Conservation (phyloP, 1,140 invertebrate genomes). For the Helicoverpa zea region DNA sequence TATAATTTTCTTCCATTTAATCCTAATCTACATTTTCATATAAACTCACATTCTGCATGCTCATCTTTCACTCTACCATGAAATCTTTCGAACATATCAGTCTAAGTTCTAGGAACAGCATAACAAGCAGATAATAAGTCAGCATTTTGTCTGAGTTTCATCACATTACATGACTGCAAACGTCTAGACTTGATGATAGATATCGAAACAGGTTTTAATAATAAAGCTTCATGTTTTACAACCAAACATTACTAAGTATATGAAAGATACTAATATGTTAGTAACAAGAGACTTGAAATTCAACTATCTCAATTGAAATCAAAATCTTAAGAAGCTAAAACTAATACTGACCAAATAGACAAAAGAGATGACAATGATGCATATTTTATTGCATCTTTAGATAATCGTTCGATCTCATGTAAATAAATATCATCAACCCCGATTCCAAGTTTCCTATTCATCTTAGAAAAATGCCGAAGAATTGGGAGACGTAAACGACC, state of each 20-base stretch:
- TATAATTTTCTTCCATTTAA: too few species aligned
- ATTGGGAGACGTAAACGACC: neutral
- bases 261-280: too few species aligned
- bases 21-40: too few species aligned
- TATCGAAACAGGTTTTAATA: slow-evolving; percentile 22
- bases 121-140: neutral
- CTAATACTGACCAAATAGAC: too few species aligned
- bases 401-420: neutral
- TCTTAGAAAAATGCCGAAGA: neutral
- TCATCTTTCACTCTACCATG: neutral
- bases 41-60: too few species aligned
- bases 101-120: slow-evolving; percentile 13
- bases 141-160: neutral
- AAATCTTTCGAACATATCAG: neutral
- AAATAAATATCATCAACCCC: neutral
- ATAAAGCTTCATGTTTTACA: neutral
- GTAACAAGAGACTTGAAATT: neutral
- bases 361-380: too few species aligned
- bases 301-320: neutral
- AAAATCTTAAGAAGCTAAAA: too few species aligned
- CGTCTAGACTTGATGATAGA: neutral
- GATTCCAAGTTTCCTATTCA: neutral
- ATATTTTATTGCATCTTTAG: too few species aligned
- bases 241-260: neutral
- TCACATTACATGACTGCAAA: slow-evolving; percentile 1